Evolutionary conservation across 2,797 vertebrate species (phyloP), one percentile per base, ranked within the genome.

Genomic region (Psittacula echo): DNA sequence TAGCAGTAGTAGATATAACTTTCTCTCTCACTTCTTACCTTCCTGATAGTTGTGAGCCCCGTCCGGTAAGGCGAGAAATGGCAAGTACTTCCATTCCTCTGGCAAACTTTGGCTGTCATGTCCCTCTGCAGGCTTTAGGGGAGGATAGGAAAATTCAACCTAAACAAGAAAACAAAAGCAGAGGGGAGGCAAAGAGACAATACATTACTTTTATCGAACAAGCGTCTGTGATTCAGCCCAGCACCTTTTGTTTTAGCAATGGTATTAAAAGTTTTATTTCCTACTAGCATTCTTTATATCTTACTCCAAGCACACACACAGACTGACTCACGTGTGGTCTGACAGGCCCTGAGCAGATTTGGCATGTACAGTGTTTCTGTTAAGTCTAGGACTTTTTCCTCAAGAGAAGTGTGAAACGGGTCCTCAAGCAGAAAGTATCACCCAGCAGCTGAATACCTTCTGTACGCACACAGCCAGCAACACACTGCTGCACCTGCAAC

Each of bases 31-130:
- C 56, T 53, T 85, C 97, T 62, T 96, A 99, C 99, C 99, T 98
- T 99, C 99, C 93, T 99, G 99, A 94, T 99, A 99, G 98, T 99
- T 99, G 98, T 99, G 99, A 5, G 99, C 99, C 0, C 99, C 99
- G n/a, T 99, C 99, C 0, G 99, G 99, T 37, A 99, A 97, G 27
- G 99, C 99, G 11, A 99, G 98, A 97, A 99, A 99, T 0, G 99
- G 99, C 79, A 99, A 97, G 77, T 99, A 99, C 93, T 98, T 99
- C 99, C 99, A 99, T 89, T 99, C 99, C 39, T 99, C 99, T 9
- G 99, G 99, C 91, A 99, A 96, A 85, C 97, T 90, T 82, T 98
- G 98, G 77, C 99, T 99, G 96, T 99, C 99, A 16, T 99, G 99
- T 68, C 98, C 98, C 95, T 99, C 98, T 37, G 98, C 98, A 20